Evolutionary conservation across 1,140 invertebrate genomes (phyloP), one percentile per base, ranked within the genome.

Genomic region (Drosophila lowei): DNA sequence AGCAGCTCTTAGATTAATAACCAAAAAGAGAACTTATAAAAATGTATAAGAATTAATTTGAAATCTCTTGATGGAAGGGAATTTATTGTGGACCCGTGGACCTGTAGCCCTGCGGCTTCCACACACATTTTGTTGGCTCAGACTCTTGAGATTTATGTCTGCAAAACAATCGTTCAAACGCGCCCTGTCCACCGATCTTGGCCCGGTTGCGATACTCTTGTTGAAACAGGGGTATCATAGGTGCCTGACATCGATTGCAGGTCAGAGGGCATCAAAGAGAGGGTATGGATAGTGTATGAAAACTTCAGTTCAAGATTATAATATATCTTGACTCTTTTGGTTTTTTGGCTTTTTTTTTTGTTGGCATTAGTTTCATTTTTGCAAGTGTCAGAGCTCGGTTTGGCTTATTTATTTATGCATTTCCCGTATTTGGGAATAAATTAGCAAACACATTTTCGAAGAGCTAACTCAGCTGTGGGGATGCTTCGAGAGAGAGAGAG

Each of bases 131-230:
- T 6, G 7, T 28, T 60, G 49, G 68, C 66, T 67, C n/a, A n/a
- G n/a, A n/a, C n/a, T n/a, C 58, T 77, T 50, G 68, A 81, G 78
- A 81, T 81, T 81, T 81, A 80, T 80, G 78, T 80, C 67, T 72
- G 56, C 78, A 77, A 80, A 72, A 72, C 70, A 72, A 76, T 63
- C 57, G 66, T 72, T 46, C 48, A 81, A 81, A 81, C 73, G 81
- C 63, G 78, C 71, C 73, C 81, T 81, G 68, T 81, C 65, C 73
- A 54, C 62, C 46, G 61, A 55, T 49, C 56, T 60, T 55, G 21
- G 60, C 78, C 60, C 60, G 60, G 60, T 43, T 73, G 50, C 46
- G 42, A 65, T 73, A 73, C 71, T 47, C 71, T 73, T 13, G 52
- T 48, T 23, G 56, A 46, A 42, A 43, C 23, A 52, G 34, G 34